phyloP scores from a whole-genome alignment of 2,888 invertebrate genomes.

The Meiosimyza decipiens region DNA sequence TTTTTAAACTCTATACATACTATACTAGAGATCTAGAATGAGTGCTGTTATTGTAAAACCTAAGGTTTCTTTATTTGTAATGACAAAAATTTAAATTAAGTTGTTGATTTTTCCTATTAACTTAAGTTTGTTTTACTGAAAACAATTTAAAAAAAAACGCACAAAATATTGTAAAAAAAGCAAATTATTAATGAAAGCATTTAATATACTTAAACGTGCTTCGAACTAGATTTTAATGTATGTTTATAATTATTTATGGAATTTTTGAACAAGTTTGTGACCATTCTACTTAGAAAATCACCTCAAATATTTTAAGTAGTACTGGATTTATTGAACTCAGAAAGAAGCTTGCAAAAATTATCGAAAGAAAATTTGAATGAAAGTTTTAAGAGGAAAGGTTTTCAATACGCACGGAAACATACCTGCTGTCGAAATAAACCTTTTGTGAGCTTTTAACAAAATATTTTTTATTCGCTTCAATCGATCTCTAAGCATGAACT shows the following conservation, averaged over 20 bases:
- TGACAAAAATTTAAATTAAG: conserved; percentile 1
- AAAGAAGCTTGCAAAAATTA: too few species aligned
- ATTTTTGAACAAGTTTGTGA: not conserved
- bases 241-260: conserved; percentile 1
- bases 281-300: not conserved
- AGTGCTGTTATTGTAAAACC: too few species aligned
- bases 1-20: not conserved
- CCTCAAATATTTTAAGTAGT: not conserved
- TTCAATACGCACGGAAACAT: too few species aligned
- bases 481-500: too few species aligned
- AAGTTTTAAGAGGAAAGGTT: too few species aligned
- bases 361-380: too few species aligned
- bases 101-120: conserved; percentile 32
- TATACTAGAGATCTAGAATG: too few species aligned
- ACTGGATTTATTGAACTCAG: not conserved
- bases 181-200: conserved; percentile 2
- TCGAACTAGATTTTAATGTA: not conserved
- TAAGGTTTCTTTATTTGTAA: too few species aligned
- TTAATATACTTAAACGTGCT: not conserved
- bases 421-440: too few species aligned
- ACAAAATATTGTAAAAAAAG: conserved; percentile 6
- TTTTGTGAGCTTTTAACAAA: too few species aligned
- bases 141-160: not conserved
- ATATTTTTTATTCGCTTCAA: too few species aligned
- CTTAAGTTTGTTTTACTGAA: conserved; percentile 27